Evolutionary conservation across 64 coral and sea anemone species (phyloP).

Genomic region (Pocillopora damicornis): DNA sequence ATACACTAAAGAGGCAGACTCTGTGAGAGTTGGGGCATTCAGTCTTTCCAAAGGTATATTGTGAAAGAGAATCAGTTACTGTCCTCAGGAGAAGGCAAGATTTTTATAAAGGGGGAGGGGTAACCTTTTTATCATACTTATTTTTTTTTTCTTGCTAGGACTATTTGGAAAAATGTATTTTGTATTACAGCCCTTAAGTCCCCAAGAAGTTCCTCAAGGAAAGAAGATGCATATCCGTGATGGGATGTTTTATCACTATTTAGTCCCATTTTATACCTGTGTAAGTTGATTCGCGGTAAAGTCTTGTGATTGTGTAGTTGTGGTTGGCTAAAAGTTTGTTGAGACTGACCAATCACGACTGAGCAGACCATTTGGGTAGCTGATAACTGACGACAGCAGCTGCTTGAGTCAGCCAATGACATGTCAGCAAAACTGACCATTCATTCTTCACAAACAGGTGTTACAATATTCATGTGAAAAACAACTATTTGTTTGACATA

Average conservation of each 20-base stretch:
- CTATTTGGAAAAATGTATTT: constrained; percentile 65
- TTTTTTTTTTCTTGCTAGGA: constrained; percentile 25
- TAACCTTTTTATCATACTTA: not conserved
- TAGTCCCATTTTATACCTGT: constrained; percentile 50
- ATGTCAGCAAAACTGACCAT: too few relatives aligned
- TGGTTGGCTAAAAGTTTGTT: too few relatives aligned
- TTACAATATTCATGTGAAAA: too few relatives aligned
- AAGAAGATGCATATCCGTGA: constrained; percentile 40
- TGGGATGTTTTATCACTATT: constrained; percentile 81
- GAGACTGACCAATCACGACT: too few relatives aligned
- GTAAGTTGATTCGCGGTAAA: too few relatives aligned
- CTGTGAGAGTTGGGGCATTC: constrained; percentile 61
- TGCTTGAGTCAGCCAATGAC: too few relatives aligned
- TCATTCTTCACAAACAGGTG: too few relatives aligned
- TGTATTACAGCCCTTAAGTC: constrained; percentile 51
- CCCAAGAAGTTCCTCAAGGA: constrained; percentile 46
- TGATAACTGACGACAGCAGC: too few relatives aligned
- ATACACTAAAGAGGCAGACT: constrained; percentile 50
- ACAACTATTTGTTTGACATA: too few relatives aligned
- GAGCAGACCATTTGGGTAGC: too few relatives aligned
- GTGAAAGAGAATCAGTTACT: not conserved
- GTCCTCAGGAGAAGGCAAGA: not conserved
- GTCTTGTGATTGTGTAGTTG: too few relatives aligned
- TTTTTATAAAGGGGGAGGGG: not conserved
- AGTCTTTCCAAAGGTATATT: constrained; percentile 61